Base-by-base conservation (phyloP, 1,140 invertebrate genomes). In the Megalonaias nervosa region DNA sequence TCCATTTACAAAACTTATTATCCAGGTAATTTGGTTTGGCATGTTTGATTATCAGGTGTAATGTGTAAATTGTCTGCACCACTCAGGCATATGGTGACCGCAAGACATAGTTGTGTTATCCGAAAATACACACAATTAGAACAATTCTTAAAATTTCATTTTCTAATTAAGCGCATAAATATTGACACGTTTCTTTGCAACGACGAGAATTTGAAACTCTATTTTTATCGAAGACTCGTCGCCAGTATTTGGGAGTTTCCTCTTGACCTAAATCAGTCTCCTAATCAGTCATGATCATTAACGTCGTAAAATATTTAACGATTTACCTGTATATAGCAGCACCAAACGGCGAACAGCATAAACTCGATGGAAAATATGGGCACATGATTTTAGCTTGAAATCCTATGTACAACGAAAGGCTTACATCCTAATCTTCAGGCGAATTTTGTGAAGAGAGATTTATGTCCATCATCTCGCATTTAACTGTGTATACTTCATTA, bases 1-100 rank as follows among this genome's bases (percentile, higher is more conserved):
- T 74, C 92, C 92, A 2, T 90, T 93, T 68, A 92, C 91, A 16
- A 83, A 90, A 16, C 77, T 90, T 19, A 91, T 93, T 67, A 90
- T 93, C 66, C 87, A 92, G 88, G 89, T 92, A 86, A 48, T n/a
- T 62, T 38, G 21, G 13, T 2, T 21, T 17, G 1, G 1, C 38
- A 38, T 5, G 26, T 23, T 21, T 19, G 58, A 13, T 57, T 21
- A 56, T n/a, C 48, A 58, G n/a, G 56, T 71, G 69, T 23, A 71
- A 23, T 15, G 15, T 58, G 13, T 58, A 59, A 57, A 71, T 38
- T 48, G 38, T 65, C 31, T 21, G 19, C 13, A 62, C 19, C 11
- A n/a, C 60, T 62, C 60, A 13, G 19, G 23, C 0, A 4, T 62
- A 23, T 62, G 11, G 5, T 62, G 19, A n/a, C 60, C 38, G 38